Conservation (phyloP, 2,888 invertebrate species). For the Phalera bucephala region DNA sequence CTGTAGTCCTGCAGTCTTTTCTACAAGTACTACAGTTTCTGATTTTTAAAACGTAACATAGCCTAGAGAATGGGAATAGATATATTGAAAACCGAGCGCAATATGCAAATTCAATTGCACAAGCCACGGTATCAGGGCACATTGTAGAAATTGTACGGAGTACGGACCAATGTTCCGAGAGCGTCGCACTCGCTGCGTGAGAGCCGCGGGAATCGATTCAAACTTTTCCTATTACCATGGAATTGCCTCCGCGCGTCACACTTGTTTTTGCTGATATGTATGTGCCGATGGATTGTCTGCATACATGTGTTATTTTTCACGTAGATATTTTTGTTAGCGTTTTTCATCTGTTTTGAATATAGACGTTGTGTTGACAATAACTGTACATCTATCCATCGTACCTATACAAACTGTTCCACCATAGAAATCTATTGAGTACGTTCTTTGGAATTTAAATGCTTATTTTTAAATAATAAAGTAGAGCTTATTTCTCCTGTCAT, state of each 20-base stretch:
- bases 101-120: constrained; percentile 21
- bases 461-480: too few species aligned
- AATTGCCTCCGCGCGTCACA: constrained; percentile 45
- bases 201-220: constrained; percentile 51
- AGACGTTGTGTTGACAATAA: too few species aligned
- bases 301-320: constrained; percentile 5
- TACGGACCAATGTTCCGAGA: constrained; percentile 20
- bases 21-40: too few species aligned
- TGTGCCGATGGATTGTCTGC: constrained; percentile 4
- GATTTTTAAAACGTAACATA: constrained; percentile 11
- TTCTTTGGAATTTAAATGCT: too few species aligned
- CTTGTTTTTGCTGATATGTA: constrained; percentile 42
- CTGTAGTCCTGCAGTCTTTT: too few species aligned
- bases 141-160: constrained; percentile 27
- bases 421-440: too few species aligned
- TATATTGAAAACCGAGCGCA: constrained; percentile 15
- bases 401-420: too few species aligned
- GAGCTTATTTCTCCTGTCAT: too few species aligned
- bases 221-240: constrained; percentile 63
- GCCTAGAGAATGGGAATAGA: constrained; percentile 15
- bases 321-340: too few species aligned
- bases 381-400: too few species aligned
- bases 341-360: too few species aligned
- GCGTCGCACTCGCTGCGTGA: constrained; percentile 18
- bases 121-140: constrained; percentile 14